Conservation (phyloP, 2,797 vertebrate genomes). For the Helicolenus hilgendorfi region DNA sequence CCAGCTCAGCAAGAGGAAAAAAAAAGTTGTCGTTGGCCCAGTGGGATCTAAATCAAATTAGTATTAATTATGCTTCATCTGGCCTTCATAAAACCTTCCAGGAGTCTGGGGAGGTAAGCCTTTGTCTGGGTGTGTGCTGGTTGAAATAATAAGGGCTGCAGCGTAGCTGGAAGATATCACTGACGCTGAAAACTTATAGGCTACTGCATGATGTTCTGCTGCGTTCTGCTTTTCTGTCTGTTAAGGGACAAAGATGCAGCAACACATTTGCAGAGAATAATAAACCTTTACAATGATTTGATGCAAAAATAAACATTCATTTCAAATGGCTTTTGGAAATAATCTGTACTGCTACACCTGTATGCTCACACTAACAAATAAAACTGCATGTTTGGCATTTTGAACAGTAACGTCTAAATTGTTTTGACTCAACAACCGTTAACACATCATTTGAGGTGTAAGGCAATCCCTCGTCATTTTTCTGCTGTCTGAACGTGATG, state of each 20-base stretch:
- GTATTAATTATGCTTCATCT: constrained; percentile 87
- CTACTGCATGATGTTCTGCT: not conserved
- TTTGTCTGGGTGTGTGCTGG: constrained; percentile 71
- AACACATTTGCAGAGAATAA: not conserved
- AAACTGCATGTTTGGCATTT: not conserved
- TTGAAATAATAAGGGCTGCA: constrained; percentile 70
- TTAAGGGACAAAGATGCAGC: not conserved
- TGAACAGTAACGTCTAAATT: not conserved
- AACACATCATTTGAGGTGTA: not conserved
- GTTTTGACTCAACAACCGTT: not conserved
- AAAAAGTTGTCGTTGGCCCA: constrained; percentile 32
- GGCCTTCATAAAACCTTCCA: constrained; percentile 80
- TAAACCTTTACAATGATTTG: not conserved
- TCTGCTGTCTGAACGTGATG: not conserved
- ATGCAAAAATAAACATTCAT: not conserved
- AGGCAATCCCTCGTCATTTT: not conserved
- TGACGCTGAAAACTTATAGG: constrained; percentile 5
- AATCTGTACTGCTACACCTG: not conserved
- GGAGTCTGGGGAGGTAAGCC: constrained; percentile 59
- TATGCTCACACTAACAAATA: not conserved
- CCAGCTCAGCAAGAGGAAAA: constrained; percentile 64
- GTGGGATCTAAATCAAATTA: constrained; percentile 81
- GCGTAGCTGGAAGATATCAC: constrained; percentile 41
- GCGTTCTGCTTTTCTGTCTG: constrained; percentile 5
- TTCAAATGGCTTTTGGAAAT: not conserved